Percentiles rank a stretch among this genome's conserved stretches.
Conservation (phyloP, 1,140 invertebrate genomes). For the Drosophila pandora region DNA sequence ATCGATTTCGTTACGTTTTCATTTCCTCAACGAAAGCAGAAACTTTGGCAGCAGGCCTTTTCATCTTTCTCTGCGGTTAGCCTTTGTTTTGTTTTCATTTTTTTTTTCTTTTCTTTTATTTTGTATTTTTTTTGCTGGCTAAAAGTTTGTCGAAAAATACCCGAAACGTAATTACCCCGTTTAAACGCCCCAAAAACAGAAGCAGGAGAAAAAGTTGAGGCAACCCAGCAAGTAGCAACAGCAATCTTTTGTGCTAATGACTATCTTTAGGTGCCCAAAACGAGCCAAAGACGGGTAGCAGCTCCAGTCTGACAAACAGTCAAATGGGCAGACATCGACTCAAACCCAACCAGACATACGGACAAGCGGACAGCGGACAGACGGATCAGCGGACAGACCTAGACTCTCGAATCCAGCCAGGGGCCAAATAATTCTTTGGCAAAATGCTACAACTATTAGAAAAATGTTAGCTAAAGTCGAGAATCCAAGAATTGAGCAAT, state of each 20-base stretch:
- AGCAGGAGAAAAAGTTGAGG: slow-evolving; percentile 36
- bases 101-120: slow-evolving; percentile 15
- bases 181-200: slow-evolving; percentile 69
- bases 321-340: slow-evolving; percentile 40
- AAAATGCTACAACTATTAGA: slow-evolving; percentile 63
- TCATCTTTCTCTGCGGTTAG: slow-evolving; percentile 9
- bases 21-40: slow-evolving; percentile 73
- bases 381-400: slow-evolving; percentile 24
- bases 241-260: slow-evolving; percentile 74
- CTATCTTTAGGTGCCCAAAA: slow-evolving; percentile 65
- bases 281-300: slow-evolving; percentile 69
- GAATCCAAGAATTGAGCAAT: neutral
- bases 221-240: slow-evolving; percentile 28
- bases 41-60: slow-evolving; percentile 28
- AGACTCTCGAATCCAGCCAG: slow-evolving; percentile 41
- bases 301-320: slow-evolving; percentile 58
- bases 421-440: slow-evolving; percentile 66
- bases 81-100: slow-evolving; percentile 8
- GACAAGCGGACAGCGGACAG: slow-evolving; percentile 55
- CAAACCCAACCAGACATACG: slow-evolving; percentile 14
- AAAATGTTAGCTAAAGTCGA: slow-evolving; percentile 52
- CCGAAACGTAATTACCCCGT: slow-evolving; percentile 73
- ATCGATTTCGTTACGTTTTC: slow-evolving; percentile 80
- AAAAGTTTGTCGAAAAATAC: slow-evolving; percentile 38
- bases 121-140: slow-evolving; percentile 14